Evolutionary conservation across 2,113 vertebrate species (phyloP).

Genomic region (Cricetomys ansorgei): DNA sequence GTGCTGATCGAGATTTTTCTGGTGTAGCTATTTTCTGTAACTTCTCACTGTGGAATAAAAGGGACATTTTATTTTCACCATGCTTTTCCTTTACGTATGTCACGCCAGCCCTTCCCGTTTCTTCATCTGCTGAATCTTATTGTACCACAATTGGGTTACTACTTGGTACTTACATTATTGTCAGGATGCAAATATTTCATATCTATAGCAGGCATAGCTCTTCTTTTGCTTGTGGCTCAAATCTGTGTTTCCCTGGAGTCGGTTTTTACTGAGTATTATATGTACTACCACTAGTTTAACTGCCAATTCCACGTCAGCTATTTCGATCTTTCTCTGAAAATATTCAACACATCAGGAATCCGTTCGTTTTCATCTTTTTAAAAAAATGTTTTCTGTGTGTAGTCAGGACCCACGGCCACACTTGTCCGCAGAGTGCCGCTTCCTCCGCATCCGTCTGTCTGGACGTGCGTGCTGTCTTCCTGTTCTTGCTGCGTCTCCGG

Average conservation of each 20-base stretch:
- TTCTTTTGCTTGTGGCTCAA: conserved; percentile 14
- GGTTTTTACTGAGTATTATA: not conserved
- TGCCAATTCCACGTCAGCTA: not conserved
- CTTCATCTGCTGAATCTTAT: not conserved
- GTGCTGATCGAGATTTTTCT: not conserved
- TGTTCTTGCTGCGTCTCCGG: not conserved
- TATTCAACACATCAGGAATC: not conserved
- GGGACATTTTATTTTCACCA: not conserved
- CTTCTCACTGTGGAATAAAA: not conserved
- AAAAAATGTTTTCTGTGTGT: not conserved
- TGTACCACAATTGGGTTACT: not conserved
- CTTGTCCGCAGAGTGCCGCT: too few species aligned
- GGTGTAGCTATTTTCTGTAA: not conserved
- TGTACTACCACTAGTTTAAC: not conserved
- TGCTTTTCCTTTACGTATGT: not conserved
- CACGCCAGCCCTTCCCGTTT: not conserved
- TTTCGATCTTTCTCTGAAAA: not conserved
- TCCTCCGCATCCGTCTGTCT: not conserved
- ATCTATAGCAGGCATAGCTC: not conserved
- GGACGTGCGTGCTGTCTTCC: not conserved
- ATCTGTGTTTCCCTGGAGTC: not conserved
- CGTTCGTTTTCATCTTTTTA: conserved; percentile 7
- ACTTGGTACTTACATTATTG: not conserved
- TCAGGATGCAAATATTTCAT: not conserved
- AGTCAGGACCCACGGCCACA: not conserved